Base-by-base conservation (phyloP, 2,888 invertebrate species). In the Leptopterna dolabrata region DNA sequence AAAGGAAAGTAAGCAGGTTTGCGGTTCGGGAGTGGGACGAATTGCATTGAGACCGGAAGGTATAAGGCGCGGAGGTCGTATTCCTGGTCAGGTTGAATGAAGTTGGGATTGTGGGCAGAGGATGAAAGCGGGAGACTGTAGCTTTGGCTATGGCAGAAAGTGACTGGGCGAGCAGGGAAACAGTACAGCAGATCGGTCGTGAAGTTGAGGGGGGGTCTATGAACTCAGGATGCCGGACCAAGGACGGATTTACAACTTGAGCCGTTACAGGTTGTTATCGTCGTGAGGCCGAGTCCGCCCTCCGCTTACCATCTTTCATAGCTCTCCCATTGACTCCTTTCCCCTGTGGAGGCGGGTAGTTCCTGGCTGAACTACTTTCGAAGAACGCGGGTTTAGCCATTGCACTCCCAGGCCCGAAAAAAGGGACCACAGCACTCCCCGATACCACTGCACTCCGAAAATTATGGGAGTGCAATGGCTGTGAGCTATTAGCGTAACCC, bases 161-260 rank as follows among this genome's bases (percentile, higher is more conserved):
- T 14, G 47, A 47, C 47, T 7, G 47, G 63, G 24, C 6, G 63
- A 11, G 63, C 6, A 63, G 24, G 27, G 63, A 63, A 63, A 63
- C 63, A 24, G 63, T 63, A 63, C 19, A 63, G 24, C 24, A 63
- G 63, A 63, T 63, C 24, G 27, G 63, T 36, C 4, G 36, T 36
- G 7, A 36, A 2, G 36, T 36, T 2, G 36, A 2, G 36, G 36
- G 63, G 7, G 63, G 63, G 19, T 27, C 27, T 27, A 19, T 6
- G 27, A 63, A 19, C 27, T 19, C 19, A 24, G 63, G 73, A 30
- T 19, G 16, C 16, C 73, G 36, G 36, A 24, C 82, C 82, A 82
- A 83, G 83, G 83, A 83, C 83, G 83, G 83, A 70, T 83, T 83
- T 83, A 83, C 83, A 83, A 83, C 83, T 83, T 83, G 83, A 83